Conservation (phyloP, 2,113 vertebrate genomes). For the Gallinago jamesoni region DNA sequence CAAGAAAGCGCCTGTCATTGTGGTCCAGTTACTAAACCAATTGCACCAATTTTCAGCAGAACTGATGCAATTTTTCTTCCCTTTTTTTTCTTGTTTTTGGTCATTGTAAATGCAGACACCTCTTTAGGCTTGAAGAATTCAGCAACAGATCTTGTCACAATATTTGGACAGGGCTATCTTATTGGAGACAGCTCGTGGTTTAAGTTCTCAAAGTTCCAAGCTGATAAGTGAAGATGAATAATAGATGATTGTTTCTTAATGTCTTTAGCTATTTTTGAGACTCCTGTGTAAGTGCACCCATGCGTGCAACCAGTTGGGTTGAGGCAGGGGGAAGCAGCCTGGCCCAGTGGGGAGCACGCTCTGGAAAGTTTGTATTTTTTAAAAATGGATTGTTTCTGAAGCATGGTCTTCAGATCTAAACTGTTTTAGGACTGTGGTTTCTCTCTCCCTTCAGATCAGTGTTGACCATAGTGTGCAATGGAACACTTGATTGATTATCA, state of each 20-base stretch:
- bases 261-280: neutral
- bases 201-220: neutral
- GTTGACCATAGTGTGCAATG: neutral
- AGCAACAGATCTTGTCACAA: neutral
- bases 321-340: neutral
- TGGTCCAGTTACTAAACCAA: slow-evolving; percentile 52
- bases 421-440: neutral
- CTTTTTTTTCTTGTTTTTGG: neutral
- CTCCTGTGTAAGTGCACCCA: neutral
- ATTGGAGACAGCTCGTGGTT: neutral
- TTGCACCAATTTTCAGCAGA: slow-evolving; percentile 26
- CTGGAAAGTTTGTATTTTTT: neutral
- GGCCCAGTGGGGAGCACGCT: neutral
- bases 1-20: neutral
- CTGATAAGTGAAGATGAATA: slow-evolving; percentile 7
- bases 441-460: neutral
- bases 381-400: neutral
- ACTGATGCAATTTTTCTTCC: slow-evolving; percentile 33
- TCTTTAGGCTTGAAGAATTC: slow-evolving; percentile 12
- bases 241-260: slow-evolving; percentile 13
- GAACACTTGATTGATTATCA: neutral
- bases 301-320: neutral
- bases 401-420: neutral
- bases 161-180: neutral
- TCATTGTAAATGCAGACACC: neutral